Evolutionary conservation across 2,888 invertebrate genomes (phyloP).

Genomic region (Athripsodes cinereus): DNA sequence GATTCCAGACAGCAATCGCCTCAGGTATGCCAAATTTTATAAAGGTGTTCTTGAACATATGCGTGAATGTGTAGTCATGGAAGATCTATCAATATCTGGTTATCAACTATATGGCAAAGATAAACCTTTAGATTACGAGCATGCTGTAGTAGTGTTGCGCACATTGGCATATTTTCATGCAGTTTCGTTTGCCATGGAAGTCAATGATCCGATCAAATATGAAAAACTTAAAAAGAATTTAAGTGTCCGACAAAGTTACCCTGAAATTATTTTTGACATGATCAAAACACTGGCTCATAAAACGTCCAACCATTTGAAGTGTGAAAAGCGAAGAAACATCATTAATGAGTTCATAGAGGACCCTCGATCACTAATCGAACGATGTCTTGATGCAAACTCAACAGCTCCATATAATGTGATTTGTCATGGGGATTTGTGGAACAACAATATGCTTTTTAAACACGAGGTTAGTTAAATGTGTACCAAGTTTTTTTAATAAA

Average conservation of each 20-base stretch:
- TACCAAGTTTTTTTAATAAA: too few relatives aligned
- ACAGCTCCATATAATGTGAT: constrained; percentile 15
- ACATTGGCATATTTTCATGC: constrained; percentile 29
- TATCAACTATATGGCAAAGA: constrained; percentile 22
- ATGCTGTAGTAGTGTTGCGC: constrained; percentile 22
- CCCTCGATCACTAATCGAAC: neutral
- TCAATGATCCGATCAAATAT: constrained; percentile 21
- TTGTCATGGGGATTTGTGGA: constrained; percentile 22
- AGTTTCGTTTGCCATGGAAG: constrained; percentile 27
- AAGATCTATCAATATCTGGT: constrained; percentile 25
- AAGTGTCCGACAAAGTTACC: constrained; percentile 3
- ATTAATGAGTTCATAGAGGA: neutral
- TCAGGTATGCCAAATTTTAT: constrained; percentile 11
- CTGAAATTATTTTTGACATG: neutral
- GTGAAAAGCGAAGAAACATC: neutral
- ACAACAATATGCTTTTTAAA: constrained; percentile 22
- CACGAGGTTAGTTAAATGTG: too few relatives aligned
- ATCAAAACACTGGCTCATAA: neutral
- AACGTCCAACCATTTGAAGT: neutral
- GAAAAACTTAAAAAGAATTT: constrained; percentile 16
- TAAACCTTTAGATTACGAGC: constrained; percentile 20
- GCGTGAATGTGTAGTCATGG: constrained; percentile 25
- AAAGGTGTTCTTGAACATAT: constrained; percentile 1
- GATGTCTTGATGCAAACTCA: neutral
- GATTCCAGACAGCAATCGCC: neutral